Base-by-base conservation (phyloP, 2,113 vertebrate genomes). In the Rhodinocichla rosea region DNA sequence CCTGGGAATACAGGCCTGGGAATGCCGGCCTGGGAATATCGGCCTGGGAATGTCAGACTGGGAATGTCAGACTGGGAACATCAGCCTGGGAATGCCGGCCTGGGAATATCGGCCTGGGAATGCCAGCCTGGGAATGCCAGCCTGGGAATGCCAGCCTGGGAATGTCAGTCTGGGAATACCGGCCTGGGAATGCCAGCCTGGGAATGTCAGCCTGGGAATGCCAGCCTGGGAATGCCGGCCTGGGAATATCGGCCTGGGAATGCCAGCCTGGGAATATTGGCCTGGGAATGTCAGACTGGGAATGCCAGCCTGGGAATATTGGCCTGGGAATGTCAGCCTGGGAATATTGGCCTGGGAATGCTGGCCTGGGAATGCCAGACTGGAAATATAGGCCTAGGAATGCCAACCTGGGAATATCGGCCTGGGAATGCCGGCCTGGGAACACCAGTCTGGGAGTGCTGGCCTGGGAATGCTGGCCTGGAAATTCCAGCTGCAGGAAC, bases 121-220 rank as follows among this genome's bases (percentile, higher is more conserved):
- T 26, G 1, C 1, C 20, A 7, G 10, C 2, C n/a, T 26, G 57
- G 57, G 37, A 27, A 39, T 21, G 6, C 6, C 19, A 6, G 9
- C 9, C 7, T 37, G 57, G 57, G 24, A 59, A 59, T 26, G 1
- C 1, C 20, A 7, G 10, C 2, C 4, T 42, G 28, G 39, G 60
- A 21, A 30, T 20, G 1, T 0, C 6, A 4, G 9, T 5, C 32
- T 15, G 42, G 55, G 52, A 57, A 23, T 21, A 0, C 8, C 14
- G 9, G 49, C 3, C 8, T 50, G 49, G 49, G 15, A 24, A 49
- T 47, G 7, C 37, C 12, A 1, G 16, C 10, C 64, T 15, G 39
- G 59, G 19, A 44, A 33, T 33, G 1, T 3, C 26, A 13, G 7
- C 8, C 75, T 11, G 79, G 37, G 55, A 82, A 20, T 12, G 3